Conservation (phyloP, 2,888 invertebrate species). For the Gastracanthus pulcherrimus region DNA sequence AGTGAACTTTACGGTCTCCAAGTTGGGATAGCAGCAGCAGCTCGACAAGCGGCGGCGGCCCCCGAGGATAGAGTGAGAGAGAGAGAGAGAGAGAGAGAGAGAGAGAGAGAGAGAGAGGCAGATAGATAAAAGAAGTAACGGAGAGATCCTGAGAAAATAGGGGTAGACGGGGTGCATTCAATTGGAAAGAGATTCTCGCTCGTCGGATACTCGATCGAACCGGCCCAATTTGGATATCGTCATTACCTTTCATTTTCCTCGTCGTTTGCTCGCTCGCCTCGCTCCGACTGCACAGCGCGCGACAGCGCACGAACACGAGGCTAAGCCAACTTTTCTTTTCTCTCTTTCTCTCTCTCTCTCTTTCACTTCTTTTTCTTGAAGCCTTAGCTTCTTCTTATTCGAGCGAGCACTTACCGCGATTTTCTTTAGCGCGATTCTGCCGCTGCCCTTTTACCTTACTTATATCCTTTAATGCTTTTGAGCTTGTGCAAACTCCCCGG, state of each 20-base stretch:
- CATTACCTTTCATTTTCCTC: conserved; percentile 61
- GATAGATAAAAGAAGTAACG: conserved; percentile 27
- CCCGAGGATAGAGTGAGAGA: background rate
- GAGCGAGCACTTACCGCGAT: conserved; percentile 31
- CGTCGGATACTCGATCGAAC: conserved; percentile 58
- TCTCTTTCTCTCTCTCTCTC: background rate
- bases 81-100: conserved; percentile 10
- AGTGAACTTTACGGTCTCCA: conserved; percentile 38
- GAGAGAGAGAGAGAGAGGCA: background rate
- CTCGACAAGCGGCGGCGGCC: background rate
- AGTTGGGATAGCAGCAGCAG: conserved; percentile 11
- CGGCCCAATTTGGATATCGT: conserved; percentile 60
- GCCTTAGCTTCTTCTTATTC: conserved; percentile 9
- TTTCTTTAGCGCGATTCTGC: conserved; percentile 21
- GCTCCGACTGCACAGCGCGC: background rate
- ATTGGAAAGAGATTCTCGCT: conserved; percentile 60
- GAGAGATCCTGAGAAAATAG: background rate
- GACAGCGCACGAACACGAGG: background rate
- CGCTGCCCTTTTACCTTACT: conserved; percentile 33
- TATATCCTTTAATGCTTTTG: conserved; percentile 49
- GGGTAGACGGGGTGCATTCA: conserved; percentile 46
- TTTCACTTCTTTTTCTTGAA: conserved; percentile 4
- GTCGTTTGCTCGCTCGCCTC: conserved; percentile 46
- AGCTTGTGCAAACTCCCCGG: conserved; percentile 47
- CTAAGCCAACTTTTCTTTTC: background rate